Conservation (phyloP, 2,888 invertebrate species). For the Drosophila paramelanica region DNA sequence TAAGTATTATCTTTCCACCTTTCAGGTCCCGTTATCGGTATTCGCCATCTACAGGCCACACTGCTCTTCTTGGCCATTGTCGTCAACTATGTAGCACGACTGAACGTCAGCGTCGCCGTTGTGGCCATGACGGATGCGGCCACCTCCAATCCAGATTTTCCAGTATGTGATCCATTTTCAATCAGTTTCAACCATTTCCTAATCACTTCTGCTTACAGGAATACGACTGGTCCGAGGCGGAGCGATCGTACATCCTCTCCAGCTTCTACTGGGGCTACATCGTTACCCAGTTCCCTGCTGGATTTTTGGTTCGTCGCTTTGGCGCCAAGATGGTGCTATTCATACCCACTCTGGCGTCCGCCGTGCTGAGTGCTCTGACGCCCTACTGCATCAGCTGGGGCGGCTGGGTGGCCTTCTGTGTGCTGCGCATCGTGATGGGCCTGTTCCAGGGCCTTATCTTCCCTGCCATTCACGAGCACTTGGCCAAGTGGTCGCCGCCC, state of each 20-base stretch:
- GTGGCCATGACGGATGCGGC: too few species aligned
- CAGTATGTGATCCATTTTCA: too few species aligned
- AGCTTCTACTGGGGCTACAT: conserved; percentile 92
- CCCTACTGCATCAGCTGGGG: conserved; percentile 89
- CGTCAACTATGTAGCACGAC: conserved; percentile 88
- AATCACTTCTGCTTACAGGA: conserved; percentile 50
- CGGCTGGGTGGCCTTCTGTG: conserved; percentile 87
- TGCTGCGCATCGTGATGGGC: conserved; percentile 88
- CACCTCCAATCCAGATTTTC: too few species aligned
- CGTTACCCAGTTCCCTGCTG: conserved; percentile 87
- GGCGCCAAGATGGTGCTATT: conserved; percentile 88
- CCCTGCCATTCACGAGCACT: conserved; percentile 87
- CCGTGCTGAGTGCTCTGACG: conserved; percentile 88
- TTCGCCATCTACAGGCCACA: conserved; percentile 88
- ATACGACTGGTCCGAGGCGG: conserved; percentile 85
- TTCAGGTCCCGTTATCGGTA: conserved; percentile 86
- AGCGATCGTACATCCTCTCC: conserved; percentile 71
- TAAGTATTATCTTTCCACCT: neutral
- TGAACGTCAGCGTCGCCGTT: conserved; percentile 62
- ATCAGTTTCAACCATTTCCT: too few species aligned
- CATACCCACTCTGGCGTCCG: conserved; percentile 87
- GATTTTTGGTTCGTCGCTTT: conserved; percentile 88
- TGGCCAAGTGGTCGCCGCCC: conserved; percentile 89
- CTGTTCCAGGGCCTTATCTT: conserved; percentile 88
- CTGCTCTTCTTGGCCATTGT: conserved; percentile 87